Conservation (phyloP, 1,140 invertebrate genomes). For the Drosophila kepulauana region DNA sequence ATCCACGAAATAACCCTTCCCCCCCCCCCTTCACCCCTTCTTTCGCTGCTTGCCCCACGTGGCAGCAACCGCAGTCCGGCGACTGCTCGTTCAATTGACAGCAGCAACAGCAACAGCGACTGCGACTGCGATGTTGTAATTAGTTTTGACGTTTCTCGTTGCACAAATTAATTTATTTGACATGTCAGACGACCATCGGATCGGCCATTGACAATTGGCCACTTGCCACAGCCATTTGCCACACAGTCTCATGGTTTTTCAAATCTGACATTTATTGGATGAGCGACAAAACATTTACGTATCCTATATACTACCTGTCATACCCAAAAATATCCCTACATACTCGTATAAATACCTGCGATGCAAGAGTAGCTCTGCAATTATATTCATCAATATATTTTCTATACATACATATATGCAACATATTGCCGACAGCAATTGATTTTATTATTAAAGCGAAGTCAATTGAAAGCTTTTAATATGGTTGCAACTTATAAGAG, state of each 20-base stretch:
- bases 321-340: constrained; percentile 12
- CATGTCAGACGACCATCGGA: constrained; percentile 77
- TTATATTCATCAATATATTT: background rate
- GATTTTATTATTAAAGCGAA: background rate
- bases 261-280: constrained; percentile 72
- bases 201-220: constrained; percentile 59
- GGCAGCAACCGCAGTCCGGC: constrained; percentile 12
- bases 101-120: constrained; percentile 51
- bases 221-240: constrained; percentile 34
- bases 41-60: constrained; percentile 10
- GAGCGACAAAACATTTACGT: constrained; percentile 54
- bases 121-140: constrained; percentile 67
- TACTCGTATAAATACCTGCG: background rate
- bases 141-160: constrained; percentile 84
- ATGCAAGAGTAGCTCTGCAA: background rate
- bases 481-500: background rate
- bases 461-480: background rate
- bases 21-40: background rate
- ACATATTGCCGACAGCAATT: constrained; percentile 1
- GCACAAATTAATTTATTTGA: constrained; percentile 85
- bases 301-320: constrained; percentile 28
- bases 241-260: constrained; percentile 62
- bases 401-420: background rate
- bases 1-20: constrained; percentile 31
- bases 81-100: constrained; percentile 64